Percentiles rank a stretch among this genome's conserved stretches.
Conservation (phyloP, 2,888 invertebrate genomes). For the Tuta absoluta region DNA sequence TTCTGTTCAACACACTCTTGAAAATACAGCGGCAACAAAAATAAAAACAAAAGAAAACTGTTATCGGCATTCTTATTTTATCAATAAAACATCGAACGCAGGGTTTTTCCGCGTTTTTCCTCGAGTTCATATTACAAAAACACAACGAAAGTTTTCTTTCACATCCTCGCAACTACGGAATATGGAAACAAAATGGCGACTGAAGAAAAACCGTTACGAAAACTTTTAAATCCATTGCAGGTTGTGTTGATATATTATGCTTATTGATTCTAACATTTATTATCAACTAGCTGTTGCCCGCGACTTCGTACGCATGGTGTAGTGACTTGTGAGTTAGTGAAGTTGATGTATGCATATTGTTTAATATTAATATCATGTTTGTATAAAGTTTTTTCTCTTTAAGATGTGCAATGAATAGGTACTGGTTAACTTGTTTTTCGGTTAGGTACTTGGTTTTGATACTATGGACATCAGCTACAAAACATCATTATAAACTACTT, state of each 20-base stretch:
- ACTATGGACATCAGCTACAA: too few relatives aligned
- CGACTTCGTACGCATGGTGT: too few relatives aligned
- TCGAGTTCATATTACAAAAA: conserved; percentile 16
- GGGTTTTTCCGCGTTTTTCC: conserved; percentile 20
- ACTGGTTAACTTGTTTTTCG: too few relatives aligned
- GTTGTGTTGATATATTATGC: neutral
- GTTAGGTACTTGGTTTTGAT: too few relatives aligned
- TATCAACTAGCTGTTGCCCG: too few relatives aligned
- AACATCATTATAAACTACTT: too few relatives aligned
- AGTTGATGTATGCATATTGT: too few relatives aligned
- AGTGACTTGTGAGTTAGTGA: too few relatives aligned
- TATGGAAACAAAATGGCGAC: neutral
- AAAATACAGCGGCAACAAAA: conserved; percentile 2
- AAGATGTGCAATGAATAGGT: too few relatives aligned
- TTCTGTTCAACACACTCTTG: neutral
- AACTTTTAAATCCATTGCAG: neutral
- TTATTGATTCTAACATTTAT: too few relatives aligned
- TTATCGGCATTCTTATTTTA: conserved; percentile 23
- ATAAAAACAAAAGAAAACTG: conserved; percentile 13
- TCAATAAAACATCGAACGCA: conserved; percentile 14
- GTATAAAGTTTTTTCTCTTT: too few relatives aligned
- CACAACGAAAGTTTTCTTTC: conserved; percentile 1
- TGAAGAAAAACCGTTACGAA: neutral
- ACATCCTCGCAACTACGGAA: neutral
- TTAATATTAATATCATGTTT: too few relatives aligned